Evolutionary conservation across 2,113 vertebrate species (phyloP).

Genomic region (Peromyscus maniculatus): DNA sequence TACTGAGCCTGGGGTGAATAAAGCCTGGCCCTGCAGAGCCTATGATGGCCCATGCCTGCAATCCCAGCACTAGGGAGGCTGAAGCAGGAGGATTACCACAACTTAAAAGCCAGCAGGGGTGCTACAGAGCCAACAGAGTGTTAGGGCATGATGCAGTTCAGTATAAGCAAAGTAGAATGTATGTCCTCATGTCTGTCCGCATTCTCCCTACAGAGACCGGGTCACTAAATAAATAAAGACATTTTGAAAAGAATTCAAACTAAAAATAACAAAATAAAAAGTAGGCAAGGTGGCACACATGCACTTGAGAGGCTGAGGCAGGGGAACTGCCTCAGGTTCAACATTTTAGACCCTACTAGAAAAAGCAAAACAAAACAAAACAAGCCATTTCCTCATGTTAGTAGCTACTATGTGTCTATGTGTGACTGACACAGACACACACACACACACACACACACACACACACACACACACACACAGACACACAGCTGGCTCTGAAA

Average conservation of each 20-base stretch:
- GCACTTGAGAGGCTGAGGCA: background rate
- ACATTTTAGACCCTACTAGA: background rate
- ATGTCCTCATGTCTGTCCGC: no score
- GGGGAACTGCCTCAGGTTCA: background rate
- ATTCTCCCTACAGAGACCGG: background rate
- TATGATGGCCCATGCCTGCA: background rate
- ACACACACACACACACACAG: no score
- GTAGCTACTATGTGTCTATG: no score
- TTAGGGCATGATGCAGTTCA: no score
- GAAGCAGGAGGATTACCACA: background rate
- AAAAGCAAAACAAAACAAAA: background rate
- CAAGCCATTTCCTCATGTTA: background rate
- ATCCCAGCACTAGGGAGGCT: background rate
- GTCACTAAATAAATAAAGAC: background rate
- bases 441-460: no score
- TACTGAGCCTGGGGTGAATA: background rate
- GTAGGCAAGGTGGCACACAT: background rate
- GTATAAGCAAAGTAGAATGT: background rate
- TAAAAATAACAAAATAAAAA: background rate
- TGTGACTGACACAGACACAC: background rate
- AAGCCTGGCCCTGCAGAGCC: background rate
- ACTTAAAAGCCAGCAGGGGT: background rate
- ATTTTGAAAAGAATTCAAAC: background rate
- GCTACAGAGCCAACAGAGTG: background rate
- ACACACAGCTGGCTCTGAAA: constrained; percentile 53